Conservation (phyloP, 2,797 vertebrate genomes). For the Setipinna tenuifilis region DNA sequence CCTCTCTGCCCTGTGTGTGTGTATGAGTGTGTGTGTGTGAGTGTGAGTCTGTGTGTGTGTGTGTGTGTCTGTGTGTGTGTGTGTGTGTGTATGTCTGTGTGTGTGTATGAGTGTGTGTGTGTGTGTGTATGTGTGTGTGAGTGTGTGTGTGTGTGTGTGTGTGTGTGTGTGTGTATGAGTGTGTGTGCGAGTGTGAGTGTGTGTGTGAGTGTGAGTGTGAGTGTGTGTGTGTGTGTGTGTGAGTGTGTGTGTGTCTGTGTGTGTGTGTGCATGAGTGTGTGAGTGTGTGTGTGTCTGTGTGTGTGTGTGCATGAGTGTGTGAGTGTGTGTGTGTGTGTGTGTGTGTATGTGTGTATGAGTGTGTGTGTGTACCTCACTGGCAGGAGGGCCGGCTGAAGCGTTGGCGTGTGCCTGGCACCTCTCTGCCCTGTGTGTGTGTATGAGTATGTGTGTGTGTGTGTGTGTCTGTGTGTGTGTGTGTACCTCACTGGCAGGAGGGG, state of each 20-base stretch:
- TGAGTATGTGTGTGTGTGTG: background rate
- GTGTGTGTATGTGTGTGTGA: background rate
- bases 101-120: background rate
- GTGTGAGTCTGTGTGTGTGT: too few species aligned
- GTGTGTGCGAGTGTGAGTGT: too few species aligned
- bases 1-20: too few species aligned
- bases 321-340: background rate
- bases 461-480: background rate
- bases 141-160: background rate
- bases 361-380: constrained; percentile 46
- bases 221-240: background rate
- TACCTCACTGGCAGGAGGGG: constrained; percentile 61
- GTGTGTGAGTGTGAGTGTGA: background rate
- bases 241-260: constrained; percentile 1
- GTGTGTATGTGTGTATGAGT: background rate
- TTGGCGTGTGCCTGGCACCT: constrained; percentile 59
- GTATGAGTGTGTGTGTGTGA: too few species aligned
- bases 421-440: constrained; percentile 63
- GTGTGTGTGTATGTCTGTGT: background rate
- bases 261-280: background rate
- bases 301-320: background rate
- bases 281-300: constrained; percentile 1
- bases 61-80: too few species aligned
- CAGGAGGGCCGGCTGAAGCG: constrained; percentile 62
- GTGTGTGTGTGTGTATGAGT: background rate